Evolutionary conservation across 1,140 invertebrate genomes (phyloP).

Genomic region (Drosophila lacertosa): DNA sequence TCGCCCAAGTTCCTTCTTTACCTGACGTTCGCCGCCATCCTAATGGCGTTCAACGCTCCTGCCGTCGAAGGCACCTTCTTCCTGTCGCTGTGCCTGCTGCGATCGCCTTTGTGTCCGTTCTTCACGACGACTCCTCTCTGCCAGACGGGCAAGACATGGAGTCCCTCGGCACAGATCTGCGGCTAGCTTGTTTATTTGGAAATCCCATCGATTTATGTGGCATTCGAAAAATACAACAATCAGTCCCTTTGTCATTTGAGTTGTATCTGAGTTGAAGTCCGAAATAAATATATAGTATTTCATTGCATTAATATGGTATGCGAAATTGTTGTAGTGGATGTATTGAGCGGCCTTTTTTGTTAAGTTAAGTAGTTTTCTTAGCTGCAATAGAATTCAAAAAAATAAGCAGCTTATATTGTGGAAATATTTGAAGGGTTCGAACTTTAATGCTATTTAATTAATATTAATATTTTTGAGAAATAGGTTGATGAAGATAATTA

Average conservation of each 20-base stretch:
- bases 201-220: neutral
- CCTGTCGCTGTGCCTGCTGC: neutral
- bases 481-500: too few relatives aligned
- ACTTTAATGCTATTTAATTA: too few relatives aligned
- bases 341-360: too few relatives aligned
- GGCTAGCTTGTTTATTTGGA: neutral
- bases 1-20: conserved; percentile 22
- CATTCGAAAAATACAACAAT: neutral
- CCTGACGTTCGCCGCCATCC: conserved; percentile 7
- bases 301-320: neutral
- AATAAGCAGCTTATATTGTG: too few relatives aligned
- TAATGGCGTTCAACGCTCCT: conserved; percentile 1
- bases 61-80: neutral
- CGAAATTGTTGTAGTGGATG: neutral
- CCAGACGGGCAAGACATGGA: neutral
- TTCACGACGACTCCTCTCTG: conserved; percentile 8
- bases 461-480: too few relatives aligned
- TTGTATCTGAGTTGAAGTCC: neutral
- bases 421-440: too few relatives aligned
- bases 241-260: too few relatives aligned
- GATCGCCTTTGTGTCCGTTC: conserved; percentile 15
- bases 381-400: too few relatives aligned
- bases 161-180: neutral
- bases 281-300: conserved; percentile 2
- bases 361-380: too few relatives aligned